These are phyloP conservation scores for Anolis sagrei DNA, from an alignment of 2,113 vertebrate species.

Conservation along the genomic window DNA sequence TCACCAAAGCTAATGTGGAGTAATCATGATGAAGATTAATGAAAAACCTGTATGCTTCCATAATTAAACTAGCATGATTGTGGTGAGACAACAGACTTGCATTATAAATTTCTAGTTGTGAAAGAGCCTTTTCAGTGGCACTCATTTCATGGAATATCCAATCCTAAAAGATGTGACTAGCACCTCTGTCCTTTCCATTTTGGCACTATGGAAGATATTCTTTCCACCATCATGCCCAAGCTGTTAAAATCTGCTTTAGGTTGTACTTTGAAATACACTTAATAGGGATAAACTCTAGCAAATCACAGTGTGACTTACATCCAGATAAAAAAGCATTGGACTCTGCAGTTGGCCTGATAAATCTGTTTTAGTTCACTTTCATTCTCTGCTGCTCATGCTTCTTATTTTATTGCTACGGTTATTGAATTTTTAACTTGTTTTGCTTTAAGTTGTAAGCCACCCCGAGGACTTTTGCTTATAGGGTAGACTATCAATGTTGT, in stretches of 20 bases:
- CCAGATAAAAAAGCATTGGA: neutral
- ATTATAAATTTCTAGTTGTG: no score
- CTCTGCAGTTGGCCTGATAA: neutral
- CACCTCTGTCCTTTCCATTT: neutral
- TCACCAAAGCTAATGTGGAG: no score
- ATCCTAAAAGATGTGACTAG: neutral
- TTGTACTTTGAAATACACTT: neutral
- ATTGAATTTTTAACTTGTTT: neutral
- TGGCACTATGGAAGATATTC: no score
- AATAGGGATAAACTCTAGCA: neutral
- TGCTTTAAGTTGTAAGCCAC: neutral
- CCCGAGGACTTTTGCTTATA: neutral
- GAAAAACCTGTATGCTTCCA: no score
- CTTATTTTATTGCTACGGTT: neutral
- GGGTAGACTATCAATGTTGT: neutral
- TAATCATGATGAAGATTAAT: no score
- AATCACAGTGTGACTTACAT: neutral
- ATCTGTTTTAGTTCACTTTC: neutral
- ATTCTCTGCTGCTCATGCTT: neutral
- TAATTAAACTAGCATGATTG: no score
- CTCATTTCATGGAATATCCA: neutral
- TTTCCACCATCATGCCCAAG: neutral
- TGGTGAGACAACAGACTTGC: no score
- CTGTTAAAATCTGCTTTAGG: neutral
- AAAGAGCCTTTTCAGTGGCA: neutral